phyloP scores from a whole-genome alignment of 2,113 vertebrate genomes.

The Candoia aspera region DNA sequence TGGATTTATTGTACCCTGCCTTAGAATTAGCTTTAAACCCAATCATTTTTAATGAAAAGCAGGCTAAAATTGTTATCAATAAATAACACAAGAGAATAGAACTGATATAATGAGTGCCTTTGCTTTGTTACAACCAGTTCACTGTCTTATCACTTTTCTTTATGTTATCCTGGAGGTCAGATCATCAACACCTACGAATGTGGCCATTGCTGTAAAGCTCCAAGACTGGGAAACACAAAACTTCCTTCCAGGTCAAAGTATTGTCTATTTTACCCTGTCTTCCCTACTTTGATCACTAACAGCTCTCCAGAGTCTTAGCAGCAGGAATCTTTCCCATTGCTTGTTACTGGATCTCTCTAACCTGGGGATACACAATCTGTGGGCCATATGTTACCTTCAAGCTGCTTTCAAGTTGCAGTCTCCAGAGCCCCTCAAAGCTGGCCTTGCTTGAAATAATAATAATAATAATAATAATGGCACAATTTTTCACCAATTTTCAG shows the following conservation, averaged over 20 bases:
- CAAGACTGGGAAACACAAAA: neutral
- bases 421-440: neutral
- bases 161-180: neutral
- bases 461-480: neutral
- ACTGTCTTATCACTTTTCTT: neutral
- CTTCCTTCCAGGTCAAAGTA: neutral
- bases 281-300: neutral
- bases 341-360: neutral
- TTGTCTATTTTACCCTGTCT: neutral
- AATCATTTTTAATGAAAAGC: neutral
- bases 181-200: neutral
- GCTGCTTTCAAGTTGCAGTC: neutral
- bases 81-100: neutral
- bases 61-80: neutral
- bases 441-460: neutral
- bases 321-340: neutral
- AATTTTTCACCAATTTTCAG: neutral
- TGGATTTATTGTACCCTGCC: neutral
- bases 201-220: neutral
- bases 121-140: neutral
- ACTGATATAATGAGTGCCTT: neutral
- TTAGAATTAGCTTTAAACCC: neutral
- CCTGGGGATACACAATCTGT: neutral
- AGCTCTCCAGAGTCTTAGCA: neutral
- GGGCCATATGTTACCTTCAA: neutral